Evolutionary conservation across 2,888 invertebrate genomes (phyloP).

Genomic region (Plebejus melissa): DNA sequence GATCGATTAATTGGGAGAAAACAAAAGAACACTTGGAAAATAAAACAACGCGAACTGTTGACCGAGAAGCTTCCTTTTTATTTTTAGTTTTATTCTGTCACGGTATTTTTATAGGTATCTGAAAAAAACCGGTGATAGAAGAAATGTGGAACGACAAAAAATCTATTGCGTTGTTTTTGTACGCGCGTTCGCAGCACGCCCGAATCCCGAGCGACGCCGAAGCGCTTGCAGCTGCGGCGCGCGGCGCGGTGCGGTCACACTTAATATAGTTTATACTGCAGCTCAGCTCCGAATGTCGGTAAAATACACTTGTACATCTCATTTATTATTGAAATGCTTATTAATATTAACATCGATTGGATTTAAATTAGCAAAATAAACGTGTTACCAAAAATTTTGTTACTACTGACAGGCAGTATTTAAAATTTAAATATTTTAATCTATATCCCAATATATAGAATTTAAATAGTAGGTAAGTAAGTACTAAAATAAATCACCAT

Average conservation of each 20-base stretch:
- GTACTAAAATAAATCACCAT: too few species aligned
- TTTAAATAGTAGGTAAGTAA: neutral
- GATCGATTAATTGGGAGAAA: neutral
- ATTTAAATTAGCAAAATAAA: too few species aligned
- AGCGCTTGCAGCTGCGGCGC: neutral
- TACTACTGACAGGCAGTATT: too few species aligned
- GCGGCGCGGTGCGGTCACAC: neutral
- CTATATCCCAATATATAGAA: neutral
- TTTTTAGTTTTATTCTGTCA: neutral
- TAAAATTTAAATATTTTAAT: too few species aligned
- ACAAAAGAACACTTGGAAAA: neutral
- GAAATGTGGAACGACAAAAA: neutral
- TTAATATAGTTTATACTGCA: neutral
- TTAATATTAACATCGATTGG: neutral
- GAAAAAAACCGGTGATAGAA: neutral
- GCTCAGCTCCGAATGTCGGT: neutral
- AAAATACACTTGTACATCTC: neutral
- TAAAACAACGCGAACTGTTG: constrained; percentile 7
- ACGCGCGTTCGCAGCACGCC: neutral
- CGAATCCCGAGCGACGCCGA: too few species aligned
- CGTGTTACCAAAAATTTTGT: neutral
- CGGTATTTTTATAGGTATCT: neutral
- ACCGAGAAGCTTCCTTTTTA: constrained; percentile 3
- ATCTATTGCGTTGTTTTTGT: constrained; percentile 2
- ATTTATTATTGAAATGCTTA: neutral